Base-by-base conservation (phyloP, 64 coral and sea anemone genomes). In the Platygyra sinensis region DNA sequence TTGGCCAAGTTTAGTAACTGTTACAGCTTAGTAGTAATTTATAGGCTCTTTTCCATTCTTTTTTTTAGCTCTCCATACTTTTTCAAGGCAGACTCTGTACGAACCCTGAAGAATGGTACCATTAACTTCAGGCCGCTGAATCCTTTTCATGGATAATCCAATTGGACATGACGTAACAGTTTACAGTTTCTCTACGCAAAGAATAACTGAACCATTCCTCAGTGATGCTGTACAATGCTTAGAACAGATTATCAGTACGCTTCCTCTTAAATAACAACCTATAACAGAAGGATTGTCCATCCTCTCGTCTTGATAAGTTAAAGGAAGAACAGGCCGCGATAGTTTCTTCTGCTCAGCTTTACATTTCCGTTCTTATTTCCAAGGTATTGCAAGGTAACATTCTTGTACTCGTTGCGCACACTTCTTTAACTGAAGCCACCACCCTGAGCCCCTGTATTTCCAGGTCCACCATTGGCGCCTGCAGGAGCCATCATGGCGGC, bases 351-450 rank as follows among this genome's bases (percentile, higher is more conserved):
- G 54, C 54, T 57, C 12, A 57, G 54, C 54, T 57, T 57, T 57
- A 57, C 54, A 57, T 57, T 57, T 2, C 54, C 54, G 15, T 57
- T 57, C 0, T 5, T 5, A 69, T 27, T 69, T 25, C 8, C 65
- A 28, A n/a, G 24, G 9, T 36, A 69, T 25, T 67, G 15, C 15
- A 69, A 29, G 11, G 65, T 6, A 69, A 69, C 24, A 69, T 69
- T 10, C 25, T 69, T 69, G 25, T 1, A 25, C 65, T n/a, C 9
- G 1, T 10, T n/a, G 65, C 7, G 22, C 2, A 69, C 0, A 22
- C 39, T 22, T 52, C 8, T 32, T 85, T 63, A 85, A 38, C 63
- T 85, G 81, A 50, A 85, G 81, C 63, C 81, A 69, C 62, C 81
- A 69, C 62, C 81, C 11, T 38, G 42, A 22, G 30, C 63, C 62